These are phyloP conservation scores for Callopanchax toddi DNA, from an alignment of 2,113 vertebrate species.

Conservation along the genomic window DNA sequence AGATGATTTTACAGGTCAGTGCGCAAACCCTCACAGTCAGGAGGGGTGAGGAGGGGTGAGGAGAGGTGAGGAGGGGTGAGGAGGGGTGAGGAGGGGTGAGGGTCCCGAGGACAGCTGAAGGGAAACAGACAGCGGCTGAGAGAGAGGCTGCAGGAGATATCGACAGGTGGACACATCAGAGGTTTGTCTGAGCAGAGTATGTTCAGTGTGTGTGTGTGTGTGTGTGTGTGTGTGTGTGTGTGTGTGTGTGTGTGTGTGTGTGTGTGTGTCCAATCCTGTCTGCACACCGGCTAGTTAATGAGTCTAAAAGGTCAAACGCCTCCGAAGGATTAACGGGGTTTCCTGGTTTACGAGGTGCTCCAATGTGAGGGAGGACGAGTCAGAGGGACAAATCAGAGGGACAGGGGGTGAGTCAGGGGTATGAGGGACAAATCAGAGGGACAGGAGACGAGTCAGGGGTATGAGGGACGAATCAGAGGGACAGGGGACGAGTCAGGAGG, in stretches of 20 bases:
- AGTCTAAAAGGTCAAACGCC: slow-evolving; percentile 82
- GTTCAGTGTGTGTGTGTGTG: too few species aligned
- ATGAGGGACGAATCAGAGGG: too few species aligned
- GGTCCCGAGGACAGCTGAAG: background rate
- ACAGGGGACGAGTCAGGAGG: too few species aligned
- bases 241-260: background rate
- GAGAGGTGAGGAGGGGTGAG: too few species aligned
- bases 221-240: too few species aligned
- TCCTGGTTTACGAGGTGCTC: slow-evolving; percentile 65
- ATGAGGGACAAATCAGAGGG: slow-evolving; percentile 8
- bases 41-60: too few species aligned
- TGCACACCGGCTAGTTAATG: slow-evolving; percentile 69
- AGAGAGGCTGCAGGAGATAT: slow-evolving; percentile 19
- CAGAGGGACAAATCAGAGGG: slow-evolving; percentile 26
- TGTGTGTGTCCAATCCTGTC: slow-evolving; percentile 19
- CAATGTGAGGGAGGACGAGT: slow-evolving; percentile 55
- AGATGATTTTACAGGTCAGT: slow-evolving; percentile 78
- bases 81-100: slow-evolving; percentile 20
- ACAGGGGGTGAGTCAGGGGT: background rate
- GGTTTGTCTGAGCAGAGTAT: slow-evolving; percentile 1
- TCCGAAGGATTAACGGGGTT: slow-evolving; percentile 78
- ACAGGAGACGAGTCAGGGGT: slow-evolving; percentile 3
- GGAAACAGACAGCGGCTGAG: slow-evolving; percentile 35
- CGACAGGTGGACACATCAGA: slow-evolving; percentile 46
- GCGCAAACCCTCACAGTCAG: slow-evolving; percentile 61